Base-by-base conservation (phyloP, 2,113 vertebrate genomes). In the Colistium nudipinnis region DNA sequence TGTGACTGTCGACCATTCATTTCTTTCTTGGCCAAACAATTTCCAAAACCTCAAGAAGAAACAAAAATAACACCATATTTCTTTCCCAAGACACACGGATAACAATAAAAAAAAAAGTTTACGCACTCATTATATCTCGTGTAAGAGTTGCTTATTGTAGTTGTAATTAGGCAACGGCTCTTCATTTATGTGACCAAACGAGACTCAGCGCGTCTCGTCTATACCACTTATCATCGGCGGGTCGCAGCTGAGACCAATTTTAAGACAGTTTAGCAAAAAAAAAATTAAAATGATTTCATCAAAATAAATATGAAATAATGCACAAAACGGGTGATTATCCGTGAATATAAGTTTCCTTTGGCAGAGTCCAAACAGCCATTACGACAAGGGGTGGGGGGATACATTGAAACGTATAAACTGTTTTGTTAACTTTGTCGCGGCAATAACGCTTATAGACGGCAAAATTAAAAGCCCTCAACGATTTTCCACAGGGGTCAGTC, bases 401-500 rank as follows among this genome's bases (percentile, higher is more conserved):
- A 38, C 62, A 74, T 66, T 11, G 70, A 56, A n/a, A 48, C 27
- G 48, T 41, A 72, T 43, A 74, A 82, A 82, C 64, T 76, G 48
- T 76, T 83, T 51, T 82, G 47, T 53, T 72, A 78, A 72, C 55
- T 78, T n/a, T 81, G 49, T 80, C 81, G 64, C 74, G 61, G 63
- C 61, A 61, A 62, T 82, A 76, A 74, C 70, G 55, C 66, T 77
- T 75, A 57, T 67, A 38, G 44, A 53, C 47, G 49, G 67, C 65
- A 59, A 69, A 76, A 74, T 54, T 27, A 70, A 64, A 88, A 88
- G 70, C 43, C 73, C 71, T 73, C 74, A 87, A 74, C 57, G 62
- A 76, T 87, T 88, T 87, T 82, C 83, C 76, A 74, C 51, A 83
- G 20, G 53, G 74, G 70, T 86, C 82, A 76, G 62, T 74, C 20